Percentiles rank a stretch among this genome's conserved stretches.
Conservation (phyloP, 2,888 invertebrate species). For the Dynastes maya region DNA sequence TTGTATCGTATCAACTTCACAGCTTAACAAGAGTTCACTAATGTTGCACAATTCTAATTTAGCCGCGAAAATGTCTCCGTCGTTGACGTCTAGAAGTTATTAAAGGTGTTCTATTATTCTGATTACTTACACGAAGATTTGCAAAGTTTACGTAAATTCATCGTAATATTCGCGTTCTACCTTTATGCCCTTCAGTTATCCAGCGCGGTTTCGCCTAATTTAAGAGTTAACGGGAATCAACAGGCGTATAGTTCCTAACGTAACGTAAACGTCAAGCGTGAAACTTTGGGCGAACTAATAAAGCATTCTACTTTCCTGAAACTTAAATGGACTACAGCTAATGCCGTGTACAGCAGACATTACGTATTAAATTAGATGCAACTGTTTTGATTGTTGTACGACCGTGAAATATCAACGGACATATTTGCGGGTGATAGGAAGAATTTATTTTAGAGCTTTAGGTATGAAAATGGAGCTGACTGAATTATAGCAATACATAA, state of each 20-base stretch:
- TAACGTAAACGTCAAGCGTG: not conserved
- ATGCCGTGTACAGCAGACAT: too few relatives aligned
- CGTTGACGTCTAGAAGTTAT: not conserved
- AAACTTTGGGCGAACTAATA: not conserved
- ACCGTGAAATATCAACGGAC: too few relatives aligned
- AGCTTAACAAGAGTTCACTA: too few relatives aligned
- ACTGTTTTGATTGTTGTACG: too few relatives aligned
- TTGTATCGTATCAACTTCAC: too few relatives aligned
- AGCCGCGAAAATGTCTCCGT: too few relatives aligned
- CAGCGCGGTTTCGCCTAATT: not conserved
- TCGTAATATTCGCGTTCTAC: not conserved
- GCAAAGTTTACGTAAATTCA: not conserved
- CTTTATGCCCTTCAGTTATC: not conserved
- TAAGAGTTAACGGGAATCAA: not conserved
- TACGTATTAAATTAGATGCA: too few relatives aligned
- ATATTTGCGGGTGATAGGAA: too few relatives aligned
- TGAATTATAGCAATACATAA: too few relatives aligned
- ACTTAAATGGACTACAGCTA: not conserved
- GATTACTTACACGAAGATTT: not conserved
- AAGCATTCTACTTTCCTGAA: not conserved
- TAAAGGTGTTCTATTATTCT: not conserved
- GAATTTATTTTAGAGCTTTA: too few relatives aligned
- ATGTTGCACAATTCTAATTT: too few relatives aligned
- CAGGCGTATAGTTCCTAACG: not conserved
- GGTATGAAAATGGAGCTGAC: too few relatives aligned